phyloP scores from a whole-genome alignment of 2,888 invertebrate genomes.

The Himalopsyche kuldschensis region DNA sequence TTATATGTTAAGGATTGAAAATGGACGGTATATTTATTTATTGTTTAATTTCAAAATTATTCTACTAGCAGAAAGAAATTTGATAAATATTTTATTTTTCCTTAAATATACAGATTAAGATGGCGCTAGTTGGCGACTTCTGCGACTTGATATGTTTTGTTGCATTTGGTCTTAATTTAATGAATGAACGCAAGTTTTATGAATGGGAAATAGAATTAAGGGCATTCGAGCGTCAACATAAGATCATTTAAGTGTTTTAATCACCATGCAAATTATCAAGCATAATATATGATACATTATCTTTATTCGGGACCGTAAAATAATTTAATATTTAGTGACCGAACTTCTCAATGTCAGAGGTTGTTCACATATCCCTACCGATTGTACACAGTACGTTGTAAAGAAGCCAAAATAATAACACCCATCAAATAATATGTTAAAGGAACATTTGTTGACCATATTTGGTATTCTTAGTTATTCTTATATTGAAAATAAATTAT shows the following conservation, averaged over 20 bases:
- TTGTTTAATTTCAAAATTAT: too few species aligned
- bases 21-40: too few species aligned
- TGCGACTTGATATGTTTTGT: not conserved
- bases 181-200: conserved; percentile 37
- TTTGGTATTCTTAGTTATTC: too few species aligned
- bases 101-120: not conserved
- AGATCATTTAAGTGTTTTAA: not conserved
- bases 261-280: not conserved
- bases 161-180: conserved; percentile 34
- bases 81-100: too few species aligned
- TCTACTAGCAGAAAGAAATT: too few species aligned
- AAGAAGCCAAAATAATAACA: too few species aligned
- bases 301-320: not conserved
- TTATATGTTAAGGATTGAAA: too few species aligned
- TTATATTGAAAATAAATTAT: too few species aligned
- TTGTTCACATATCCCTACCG: too few species aligned
- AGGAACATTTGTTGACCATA: too few species aligned
- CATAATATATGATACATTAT: not conserved
- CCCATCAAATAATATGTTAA: too few species aligned
- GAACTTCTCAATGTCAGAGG: not conserved
- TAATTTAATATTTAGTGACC: not conserved
- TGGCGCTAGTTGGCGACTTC: not conserved
- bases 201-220: conserved; percentile 25
- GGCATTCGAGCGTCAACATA: conserved; percentile 9
- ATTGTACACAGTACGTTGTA: too few species aligned